Percentiles rank a stretch among this genome's conserved stretches.
Conservation (phyloP, 2,113 vertebrate genomes). For the Halichoeres trimaculatus region DNA sequence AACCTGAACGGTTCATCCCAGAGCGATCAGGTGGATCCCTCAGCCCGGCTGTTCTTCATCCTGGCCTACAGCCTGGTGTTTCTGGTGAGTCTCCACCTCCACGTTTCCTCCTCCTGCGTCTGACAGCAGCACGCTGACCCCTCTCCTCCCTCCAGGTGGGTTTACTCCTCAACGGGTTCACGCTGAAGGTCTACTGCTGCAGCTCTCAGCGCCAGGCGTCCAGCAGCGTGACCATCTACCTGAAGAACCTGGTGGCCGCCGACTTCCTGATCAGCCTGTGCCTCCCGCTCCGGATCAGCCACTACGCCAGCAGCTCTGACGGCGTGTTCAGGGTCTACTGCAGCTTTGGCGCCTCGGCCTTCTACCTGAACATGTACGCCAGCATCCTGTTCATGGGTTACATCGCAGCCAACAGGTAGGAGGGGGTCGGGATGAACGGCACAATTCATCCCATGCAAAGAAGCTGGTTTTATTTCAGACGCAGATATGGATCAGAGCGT, state of each 20-base stretch:
- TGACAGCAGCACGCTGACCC: rapidly evolving
- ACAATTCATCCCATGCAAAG: no score
- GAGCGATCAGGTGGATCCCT: background rate
- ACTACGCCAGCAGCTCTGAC: conserved; percentile 45
- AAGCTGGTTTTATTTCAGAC: no score
- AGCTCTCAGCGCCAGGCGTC: background rate
- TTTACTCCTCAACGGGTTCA: conserved; percentile 77
- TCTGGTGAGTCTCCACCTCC: conserved; percentile 43
- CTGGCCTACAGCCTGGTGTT: conserved; percentile 67
- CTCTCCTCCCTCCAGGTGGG: conserved; percentile 48
- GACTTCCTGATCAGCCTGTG: conserved; percentile 80
- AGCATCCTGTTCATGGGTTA: conserved; percentile 85
- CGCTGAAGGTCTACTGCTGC: conserved; percentile 78
- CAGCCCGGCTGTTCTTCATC: conserved; percentile 61
- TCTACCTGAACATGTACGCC: conserved; percentile 85
- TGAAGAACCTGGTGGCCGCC: conserved; percentile 79
- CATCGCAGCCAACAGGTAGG: conserved; percentile 81
- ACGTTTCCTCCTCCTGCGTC: background rate
- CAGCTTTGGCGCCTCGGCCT: conserved; percentile 63
- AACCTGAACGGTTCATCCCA: rapidly evolving
- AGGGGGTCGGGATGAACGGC: background rate
- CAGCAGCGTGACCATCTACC: conserved; percentile 75
- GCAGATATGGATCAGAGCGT: no score
- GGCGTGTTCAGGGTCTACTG: conserved; percentile 67
- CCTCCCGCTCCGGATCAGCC: conserved; percentile 70